Evolutionary conservation across 2,113 vertebrate genomes (phyloP).

Genomic region (Sprattus sprattus): DNA sequence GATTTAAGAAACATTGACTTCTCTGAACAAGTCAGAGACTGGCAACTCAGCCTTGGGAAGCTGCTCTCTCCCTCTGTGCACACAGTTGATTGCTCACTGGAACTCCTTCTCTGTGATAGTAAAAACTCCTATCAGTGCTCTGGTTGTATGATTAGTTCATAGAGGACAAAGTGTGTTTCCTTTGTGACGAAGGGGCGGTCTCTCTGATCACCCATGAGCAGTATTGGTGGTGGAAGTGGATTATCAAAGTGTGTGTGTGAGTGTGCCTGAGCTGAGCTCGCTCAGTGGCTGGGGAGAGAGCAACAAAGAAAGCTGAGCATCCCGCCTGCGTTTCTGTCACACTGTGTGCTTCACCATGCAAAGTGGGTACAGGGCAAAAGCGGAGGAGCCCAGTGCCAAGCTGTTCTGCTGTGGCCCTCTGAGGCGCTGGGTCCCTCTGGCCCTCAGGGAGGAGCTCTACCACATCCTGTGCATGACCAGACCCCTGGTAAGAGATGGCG

Average conservation of each 20-base stretch:
- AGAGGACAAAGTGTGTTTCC: not conserved
- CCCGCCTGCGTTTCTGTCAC: not conserved
- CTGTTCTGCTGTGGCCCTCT: slow-evolving; percentile 62
- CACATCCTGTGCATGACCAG: slow-evolving; percentile 69
- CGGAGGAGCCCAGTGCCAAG: slow-evolving; percentile 50
- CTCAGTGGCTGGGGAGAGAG: not conserved
- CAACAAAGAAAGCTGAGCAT: not conserved
- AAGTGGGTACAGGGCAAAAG: slow-evolving; percentile 2
- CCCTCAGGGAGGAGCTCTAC: slow-evolving; percentile 67
- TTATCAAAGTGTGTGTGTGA: not conserved
- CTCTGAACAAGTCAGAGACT: no score
- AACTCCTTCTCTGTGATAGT: not conserved
- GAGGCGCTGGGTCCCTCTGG: slow-evolving; percentile 54
- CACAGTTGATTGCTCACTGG: not conserved
- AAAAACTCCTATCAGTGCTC: not conserved
- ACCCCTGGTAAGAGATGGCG: slow-evolving; percentile 65
- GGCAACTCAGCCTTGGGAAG: not conserved
- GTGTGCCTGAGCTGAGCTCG: not conserved
- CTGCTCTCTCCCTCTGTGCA: not conserved
- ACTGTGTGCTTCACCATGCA: not conserved
- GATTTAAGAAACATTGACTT: no score
- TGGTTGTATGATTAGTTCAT: not conserved
- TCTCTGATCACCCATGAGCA: not conserved
- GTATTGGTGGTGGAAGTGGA: not conserved
- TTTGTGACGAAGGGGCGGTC: not conserved